These are phyloP conservation scores for Actias luna DNA, from an alignment of 2,888 invertebrate genomes.

Conservation along the genomic window DNA sequence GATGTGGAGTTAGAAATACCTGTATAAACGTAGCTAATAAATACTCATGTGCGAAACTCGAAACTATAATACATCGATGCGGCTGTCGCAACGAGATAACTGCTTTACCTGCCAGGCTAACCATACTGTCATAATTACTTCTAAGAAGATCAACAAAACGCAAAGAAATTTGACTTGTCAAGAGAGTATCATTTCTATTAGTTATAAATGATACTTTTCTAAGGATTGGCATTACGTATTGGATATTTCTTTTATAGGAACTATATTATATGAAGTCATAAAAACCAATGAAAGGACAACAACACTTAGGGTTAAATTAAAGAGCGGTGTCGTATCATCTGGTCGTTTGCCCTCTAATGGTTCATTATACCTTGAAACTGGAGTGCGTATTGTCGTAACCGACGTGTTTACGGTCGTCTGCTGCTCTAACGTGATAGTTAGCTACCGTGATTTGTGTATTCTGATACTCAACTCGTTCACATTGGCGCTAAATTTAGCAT, in stretches of 20 bases:
- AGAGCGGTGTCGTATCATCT: conserved; percentile 51
- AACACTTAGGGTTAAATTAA: conserved; percentile 23
- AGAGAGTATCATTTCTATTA: background rate
- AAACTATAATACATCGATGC: too few species aligned
- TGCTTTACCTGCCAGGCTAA: too few species aligned
- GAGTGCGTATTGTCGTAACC: conserved; percentile 49
- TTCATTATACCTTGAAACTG: conserved; percentile 59
- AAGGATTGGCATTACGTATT: background rate
- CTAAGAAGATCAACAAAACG: too few species aligned
- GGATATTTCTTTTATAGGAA: background rate
- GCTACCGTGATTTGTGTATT: conserved; percentile 14
- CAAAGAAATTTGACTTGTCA: too few species aligned
- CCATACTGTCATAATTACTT: too few species aligned
- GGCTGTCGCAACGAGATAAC: too few species aligned
- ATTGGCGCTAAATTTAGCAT: background rate
- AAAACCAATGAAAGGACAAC: conserved; percentile 6
- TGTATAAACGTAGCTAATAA: too few species aligned
- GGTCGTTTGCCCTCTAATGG: conserved; percentile 60
- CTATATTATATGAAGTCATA: background rate
- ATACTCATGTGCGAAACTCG: too few species aligned
- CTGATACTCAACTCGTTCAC: conserved; percentile 8
- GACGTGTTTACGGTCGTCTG: conserved; percentile 37
- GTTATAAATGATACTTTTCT: background rate
- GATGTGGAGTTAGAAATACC: too few species aligned
- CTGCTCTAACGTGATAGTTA: conserved; percentile 16